Base-by-base conservation (phyloP, 2,797 vertebrate species). In the Pterois miles region DNA sequence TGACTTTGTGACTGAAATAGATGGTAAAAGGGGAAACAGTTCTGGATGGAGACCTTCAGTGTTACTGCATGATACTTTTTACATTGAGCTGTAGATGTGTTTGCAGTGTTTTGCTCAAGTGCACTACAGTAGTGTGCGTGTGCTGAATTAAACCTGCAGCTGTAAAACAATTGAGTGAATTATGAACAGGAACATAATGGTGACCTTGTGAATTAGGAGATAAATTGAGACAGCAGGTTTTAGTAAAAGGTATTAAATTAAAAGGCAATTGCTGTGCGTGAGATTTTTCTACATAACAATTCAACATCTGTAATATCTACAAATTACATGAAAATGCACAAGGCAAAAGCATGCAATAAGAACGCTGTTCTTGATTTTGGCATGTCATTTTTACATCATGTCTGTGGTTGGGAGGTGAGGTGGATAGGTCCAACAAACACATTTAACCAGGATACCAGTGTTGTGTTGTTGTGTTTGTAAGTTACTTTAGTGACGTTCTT, bases 1-100 rank as follows among this genome's bases (percentile, higher is more conserved):
- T 33, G 80, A 82, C 89, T 82, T 86, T 91, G 89, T 38, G 85
- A 67, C 71, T 58, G 71, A 84, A 81, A 83, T 83, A 89, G 81
- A 82, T 0, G 29, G 18, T 25, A 80, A 78, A 78, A 71, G 56
- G 53, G 34, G 57, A 80, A 83, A 75, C n/a, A 8, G 23, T 80
- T 83, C 62, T 53, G 48, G 63, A 78, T 18, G 20, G 25, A 36
- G 72, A 71, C 72, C 70, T 60, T 77, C 54, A 59, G 22, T 33
- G 33, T 33, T 40, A 8, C 33, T 8, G 29, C 25, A 36, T n/a
- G 9, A 34, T 5, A 3, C 38, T 27, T 53, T 22, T 18, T 8
- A 9, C 33, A 50, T 38, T 13, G 1, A 38, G 64, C 67, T 6
- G 38, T 11, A 12, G 8, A 33, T 46, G 46, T 8, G 13, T 33